Base-by-base conservation (phyloP, 1,140 invertebrate genomes). In the Mycetomoellerius zeteki region DNA sequence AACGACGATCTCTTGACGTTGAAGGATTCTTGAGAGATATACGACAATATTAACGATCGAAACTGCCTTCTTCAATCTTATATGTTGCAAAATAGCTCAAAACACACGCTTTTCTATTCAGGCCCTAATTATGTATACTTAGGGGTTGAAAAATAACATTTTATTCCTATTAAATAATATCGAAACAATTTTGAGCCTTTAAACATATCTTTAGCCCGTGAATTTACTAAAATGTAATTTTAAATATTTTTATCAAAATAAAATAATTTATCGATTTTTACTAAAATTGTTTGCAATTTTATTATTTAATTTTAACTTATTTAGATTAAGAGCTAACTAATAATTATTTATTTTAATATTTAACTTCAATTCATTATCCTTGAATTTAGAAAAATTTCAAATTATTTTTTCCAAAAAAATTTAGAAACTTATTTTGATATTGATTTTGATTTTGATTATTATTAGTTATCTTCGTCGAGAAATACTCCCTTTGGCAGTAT, bases 181-280 rank as follows among this genome's bases (percentile, higher is more conserved):
- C 4, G 14, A 33, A 21, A 75, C 33, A 2, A 43, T 37, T 60
- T 76, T 58, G 7, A 24, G 16, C 0, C 16, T 60, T 24, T 33
- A 37, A 76, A 56, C 3, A 33, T 58, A 37, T 37, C 14, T 37
- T 14, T 56, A 37, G 14, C 0, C 33, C 4, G 19, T 37, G 10
- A 33, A 7, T 56, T 33, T 56, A 12, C 1, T 24, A 2, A 24
- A 76, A 76, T 7, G 7, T 21, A n/a, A 56, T 58, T 24, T 21
- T 16, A 37, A 76, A 16, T 37, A 16, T 24, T 24, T 33, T 58
- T 58, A 58, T 58, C 3, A 76, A 33, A 60, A 76, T 60, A 37
- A 37, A 76, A 58, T 43, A 27, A 60, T 76, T 5, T 60, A 60
- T 60, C 5, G 10, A 76, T 24, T 76, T 58, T 33, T 7, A 65